These are phyloP conservation scores for Oxyteleia sp. DNA, from an alignment of 2,888 invertebrate species.

Conservation along the genomic window DNA sequence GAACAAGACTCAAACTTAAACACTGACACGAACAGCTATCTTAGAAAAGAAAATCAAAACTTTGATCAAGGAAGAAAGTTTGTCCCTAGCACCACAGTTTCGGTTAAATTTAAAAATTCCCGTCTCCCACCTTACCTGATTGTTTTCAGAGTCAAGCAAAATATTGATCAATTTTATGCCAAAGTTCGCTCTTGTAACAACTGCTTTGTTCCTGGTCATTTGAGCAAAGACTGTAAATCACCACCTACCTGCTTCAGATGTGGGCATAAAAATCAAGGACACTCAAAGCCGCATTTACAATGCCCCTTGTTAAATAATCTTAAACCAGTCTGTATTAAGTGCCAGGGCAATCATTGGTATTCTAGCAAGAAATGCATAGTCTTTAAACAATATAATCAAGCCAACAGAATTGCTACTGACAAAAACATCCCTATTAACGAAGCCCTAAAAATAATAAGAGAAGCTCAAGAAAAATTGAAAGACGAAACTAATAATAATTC, in stretches of 20 bases:
- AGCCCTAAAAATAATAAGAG: no score
- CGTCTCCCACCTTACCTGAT: not conserved
- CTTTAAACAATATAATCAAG: not conserved
- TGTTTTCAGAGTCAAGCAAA: not conserved
- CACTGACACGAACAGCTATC: no score
- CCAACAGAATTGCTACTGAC: conserved; percentile 9
- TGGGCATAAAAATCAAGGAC: not conserved
- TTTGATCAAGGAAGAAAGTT: no score
- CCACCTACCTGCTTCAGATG: not conserved
- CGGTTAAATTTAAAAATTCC: conserved; percentile 2
- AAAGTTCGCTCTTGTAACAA: not conserved
- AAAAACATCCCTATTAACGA: not conserved
- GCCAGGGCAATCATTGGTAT: not conserved
- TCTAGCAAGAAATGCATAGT: conserved; percentile 1
- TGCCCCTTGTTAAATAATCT: no score
- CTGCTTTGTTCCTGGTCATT: not conserved
- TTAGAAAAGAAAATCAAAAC: no score
- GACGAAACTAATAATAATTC: no score
- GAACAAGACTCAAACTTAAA: no score
- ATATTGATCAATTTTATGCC: not conserved
- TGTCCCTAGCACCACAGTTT: no score
- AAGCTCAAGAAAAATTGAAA: no score
- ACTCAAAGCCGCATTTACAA: no score
- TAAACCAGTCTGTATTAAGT: not conserved
- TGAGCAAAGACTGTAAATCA: not conserved